These are phyloP conservation scores for Zosterops lateralis DNA, from an alignment of 2,113 vertebrate species.

Conservation along the genomic window DNA sequence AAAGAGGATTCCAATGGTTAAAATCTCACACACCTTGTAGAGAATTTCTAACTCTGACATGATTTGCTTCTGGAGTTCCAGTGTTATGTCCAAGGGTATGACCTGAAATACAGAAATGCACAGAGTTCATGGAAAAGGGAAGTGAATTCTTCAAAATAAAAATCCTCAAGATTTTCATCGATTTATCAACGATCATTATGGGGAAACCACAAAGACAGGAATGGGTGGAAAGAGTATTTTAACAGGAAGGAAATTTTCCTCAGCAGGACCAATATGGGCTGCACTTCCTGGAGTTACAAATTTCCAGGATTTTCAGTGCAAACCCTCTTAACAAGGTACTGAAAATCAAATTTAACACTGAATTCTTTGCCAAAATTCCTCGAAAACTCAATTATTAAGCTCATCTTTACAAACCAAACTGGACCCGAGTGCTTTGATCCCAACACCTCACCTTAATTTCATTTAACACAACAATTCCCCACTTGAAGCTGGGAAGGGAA, in stretches of 20 bases:
- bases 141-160: neutral
- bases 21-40: constrained; percentile 84
- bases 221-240: neutral
- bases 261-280: neutral
- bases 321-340: rapidly evolving
- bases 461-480: neutral
- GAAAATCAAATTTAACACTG: neutral
- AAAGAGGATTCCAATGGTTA: neutral
- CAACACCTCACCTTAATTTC: neutral
- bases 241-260: neutral
- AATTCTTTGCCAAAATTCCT: neutral
- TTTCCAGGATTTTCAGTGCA: neutral
- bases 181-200: neutral
- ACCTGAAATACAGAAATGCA: constrained; percentile 73
- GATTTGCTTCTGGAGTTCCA: constrained; percentile 97
- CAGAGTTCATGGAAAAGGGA: neutral
- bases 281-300: rapidly evolving
- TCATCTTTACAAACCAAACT: neutral
- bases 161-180: neutral
- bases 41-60: constrained; percentile 99
- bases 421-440: rapidly evolving
- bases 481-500: neutral
- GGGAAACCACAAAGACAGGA: neutral
- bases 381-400: rapidly evolving
- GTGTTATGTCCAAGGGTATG: constrained; percentile 94